Base-by-base conservation (phyloP, 2,113 vertebrate species). In the Alces alces region DNA sequence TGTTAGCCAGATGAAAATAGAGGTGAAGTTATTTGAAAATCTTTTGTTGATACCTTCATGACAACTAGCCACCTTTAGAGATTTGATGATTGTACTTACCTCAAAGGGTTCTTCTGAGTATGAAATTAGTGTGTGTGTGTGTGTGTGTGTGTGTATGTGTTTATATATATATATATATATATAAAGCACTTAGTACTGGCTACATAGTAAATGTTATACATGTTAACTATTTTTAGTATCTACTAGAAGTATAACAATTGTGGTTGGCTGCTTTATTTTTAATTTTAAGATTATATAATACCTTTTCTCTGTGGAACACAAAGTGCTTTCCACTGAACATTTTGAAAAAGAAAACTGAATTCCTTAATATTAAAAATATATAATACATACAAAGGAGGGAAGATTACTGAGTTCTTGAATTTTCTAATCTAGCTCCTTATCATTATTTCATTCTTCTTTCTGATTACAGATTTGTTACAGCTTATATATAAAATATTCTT, bases 141-240 rank as follows among this genome's bases (percentile, higher is more conserved):
- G 27, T 60, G 28, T 60, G 28, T 58, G 1, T 66, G 0, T 64
- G 3, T 33, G 2, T 61, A 12, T 28, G 11, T 58, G 27, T 58
- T 5, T 57, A 12, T 27, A 13, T 57, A 23, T 58, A 57, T 57
- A 28, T 60, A 6, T 58, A 25, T 70, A 30, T 83, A 55, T 73
- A 70, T 43, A 47, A 54, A 43, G 43, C 80, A 66, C 17, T 86
- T 66, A 89, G 28, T 73, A 82, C 80, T n/a, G 86, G 57, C 30
- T 19, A 91, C 33, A 10, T 88, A 45, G 12, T 80, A 84, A 92
- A 87, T 86, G 39, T 45, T 91, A 11, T 27, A 21, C 78, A 10
- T 86, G 28, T 92, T 95, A 96, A 58, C 33, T 94, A n/a, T 93
- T 92, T 94, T 92, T 94, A 86, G 7, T 96, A 83, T 78, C 21